A percentile compares a stretch with the other conserved stretches of the same genome.
These are phyloP conservation scores for Stramonita haemastoma DNA, from an alignment of 2,888 invertebrate genomes.

Conservation along the genomic window DNA sequence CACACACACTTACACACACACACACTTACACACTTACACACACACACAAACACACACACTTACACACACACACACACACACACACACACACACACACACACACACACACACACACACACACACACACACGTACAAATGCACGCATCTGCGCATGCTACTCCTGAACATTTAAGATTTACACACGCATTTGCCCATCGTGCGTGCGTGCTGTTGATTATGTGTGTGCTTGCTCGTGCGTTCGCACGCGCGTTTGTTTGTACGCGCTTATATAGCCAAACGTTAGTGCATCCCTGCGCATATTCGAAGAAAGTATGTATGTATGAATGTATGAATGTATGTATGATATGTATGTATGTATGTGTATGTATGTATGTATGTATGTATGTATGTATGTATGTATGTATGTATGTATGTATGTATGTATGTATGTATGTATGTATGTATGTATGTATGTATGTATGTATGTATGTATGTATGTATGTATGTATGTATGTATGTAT, in stretches of 20 bases:
- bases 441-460: neutral
- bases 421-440: neutral
- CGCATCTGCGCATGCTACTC: neutral
- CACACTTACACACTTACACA: neutral
- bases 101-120: too few species aligned
- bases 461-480: neutral
- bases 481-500: neutral
- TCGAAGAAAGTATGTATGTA: conserved; percentile 11
- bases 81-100: too few species aligned
- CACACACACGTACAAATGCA: neutral
- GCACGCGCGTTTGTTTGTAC: neutral
- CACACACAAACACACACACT: too few species aligned
- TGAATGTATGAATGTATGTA: neutral
- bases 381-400: neutral
- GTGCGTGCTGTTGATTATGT: neutral
- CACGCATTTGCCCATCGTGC: too few species aligned
- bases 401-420: conserved; percentile 12
- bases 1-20: too few species aligned
- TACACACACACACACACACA: too few species aligned
- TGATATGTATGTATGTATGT: neutral
- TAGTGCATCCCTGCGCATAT: too few species aligned
- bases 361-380: neutral
- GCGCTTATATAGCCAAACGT: too few species aligned
- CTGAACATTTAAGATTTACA: too few species aligned
- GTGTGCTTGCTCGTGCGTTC: neutral